Conservation (phyloP, 2,797 vertebrate genomes). For the Acipenser oxyrinchus region DNA sequence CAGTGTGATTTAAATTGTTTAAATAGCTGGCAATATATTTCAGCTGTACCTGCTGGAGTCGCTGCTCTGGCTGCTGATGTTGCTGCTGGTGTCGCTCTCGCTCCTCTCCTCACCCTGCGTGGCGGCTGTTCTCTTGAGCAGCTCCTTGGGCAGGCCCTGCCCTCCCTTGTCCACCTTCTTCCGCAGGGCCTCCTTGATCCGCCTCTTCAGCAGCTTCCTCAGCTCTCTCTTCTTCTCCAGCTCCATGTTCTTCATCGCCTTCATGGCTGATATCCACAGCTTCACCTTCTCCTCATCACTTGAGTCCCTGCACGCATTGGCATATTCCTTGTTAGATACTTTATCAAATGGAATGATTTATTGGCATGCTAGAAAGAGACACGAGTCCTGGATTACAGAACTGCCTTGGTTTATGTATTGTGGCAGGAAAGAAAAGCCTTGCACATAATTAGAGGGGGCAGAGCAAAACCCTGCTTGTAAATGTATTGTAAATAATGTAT, state of each 20-base stretch:
- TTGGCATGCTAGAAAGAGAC: not conserved
- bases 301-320: constrained; percentile 56
- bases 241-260: not conserved
- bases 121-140: not conserved
- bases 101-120: not conserved
- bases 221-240: constrained; percentile 9
- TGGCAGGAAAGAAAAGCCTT: not conserved
- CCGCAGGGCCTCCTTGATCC: constrained; percentile 10
- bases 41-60: not conserved
- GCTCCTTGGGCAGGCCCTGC: not conserved
- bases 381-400: not conserved
- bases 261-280: constrained; percentile 29
- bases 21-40: too few species aligned
- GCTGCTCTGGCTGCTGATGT: constrained; percentile 12
- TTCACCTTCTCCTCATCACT: constrained; percentile 55
- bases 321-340: not conserved
- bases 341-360: not conserved
- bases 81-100: constrained; percentile 16
- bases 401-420: not conserved
- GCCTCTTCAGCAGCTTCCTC: constrained; percentile 20
- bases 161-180: not conserved
- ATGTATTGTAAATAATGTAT: too few species aligned
- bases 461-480: too few species aligned
- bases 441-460: not conserved
- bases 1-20: too few species aligned